Evolutionary conservation across 2,113 vertebrate species (phyloP), one percentile per base, ranked within the genome.

Genomic region (Leucoraja erinaceus): DNA sequence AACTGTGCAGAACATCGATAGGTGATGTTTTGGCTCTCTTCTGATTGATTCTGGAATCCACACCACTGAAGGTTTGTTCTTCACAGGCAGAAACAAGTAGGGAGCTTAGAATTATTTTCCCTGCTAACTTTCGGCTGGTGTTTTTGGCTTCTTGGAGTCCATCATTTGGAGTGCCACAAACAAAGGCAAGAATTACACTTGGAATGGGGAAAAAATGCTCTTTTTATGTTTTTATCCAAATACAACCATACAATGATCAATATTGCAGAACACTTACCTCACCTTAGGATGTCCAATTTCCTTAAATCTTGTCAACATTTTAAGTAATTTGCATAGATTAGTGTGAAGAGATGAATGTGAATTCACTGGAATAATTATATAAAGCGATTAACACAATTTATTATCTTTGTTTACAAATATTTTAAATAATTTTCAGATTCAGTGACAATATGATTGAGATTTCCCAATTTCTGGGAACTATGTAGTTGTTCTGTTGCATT

Each of bases 371-470:
- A 20, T n/a, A 63, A 14, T 10, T 28, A 66, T 12, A 59, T 88
- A 63, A 88, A 88, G 47, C n/a, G n/a, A n/a, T n/a, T n/a, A n/a
- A n/a, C n/a, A n/a, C n/a, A n/a, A n/a, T n/a, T n/a, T n/a, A n/a
- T n/a, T n/a, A n/a, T n/a, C n/a, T n/a, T n/a, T n/a, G n/a, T n/a
- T n/a, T n/a, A n/a, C n/a, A n/a, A n/a, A n/a, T n/a, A 16, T 88
- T 88, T 14, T 63, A 63, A 88, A 18, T 12, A 63, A 28, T n/a
- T 63, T 88, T 88, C 61, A 61, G 66, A 88, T 88, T 88, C 84
- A 66, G 14, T 66, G 84, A n/a, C 7, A 61, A 88, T n/a, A 63
- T 86, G 11, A 63, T 84, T 84, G 4, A 61, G 9, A 10, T 12
- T 84, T 84, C 61, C 78, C 6, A 54, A 22, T 81, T 81, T 54